Conservation (phyloP, 2,113 vertebrate genomes). For the Nansenia antarctica region DNA sequence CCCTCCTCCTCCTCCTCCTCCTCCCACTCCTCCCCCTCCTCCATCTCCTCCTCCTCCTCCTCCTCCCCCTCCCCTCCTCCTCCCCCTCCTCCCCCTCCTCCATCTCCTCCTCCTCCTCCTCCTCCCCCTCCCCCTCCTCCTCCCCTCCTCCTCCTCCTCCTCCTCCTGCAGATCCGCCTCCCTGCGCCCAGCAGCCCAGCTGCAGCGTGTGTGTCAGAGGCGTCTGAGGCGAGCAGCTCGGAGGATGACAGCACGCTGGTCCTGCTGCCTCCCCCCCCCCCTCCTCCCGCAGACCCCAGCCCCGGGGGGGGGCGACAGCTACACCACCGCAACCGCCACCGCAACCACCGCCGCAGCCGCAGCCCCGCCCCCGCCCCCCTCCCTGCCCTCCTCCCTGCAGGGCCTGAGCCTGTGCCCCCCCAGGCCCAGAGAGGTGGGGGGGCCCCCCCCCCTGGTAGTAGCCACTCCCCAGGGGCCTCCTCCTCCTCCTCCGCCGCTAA, state of each 20-base stretch:
- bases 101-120: neutral
- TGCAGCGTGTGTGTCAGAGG: constrained; percentile 76
- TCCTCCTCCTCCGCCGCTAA: constrained; percentile 73
- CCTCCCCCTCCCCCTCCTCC: neutral
- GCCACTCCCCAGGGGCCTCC: constrained; percentile 77
- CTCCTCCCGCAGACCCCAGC: constrained; percentile 92
- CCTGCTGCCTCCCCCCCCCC: constrained; percentile 78
- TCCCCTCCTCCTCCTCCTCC: neutral
- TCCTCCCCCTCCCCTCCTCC: neutral
- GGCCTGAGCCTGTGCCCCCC: constrained; percentile 84
- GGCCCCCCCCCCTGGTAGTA: no score
- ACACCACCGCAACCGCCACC: constrained; percentile 81
- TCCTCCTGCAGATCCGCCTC: constrained; percentile 81
- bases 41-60: no score
- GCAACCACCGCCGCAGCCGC: constrained; percentile 74
- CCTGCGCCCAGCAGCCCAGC: constrained; percentile 79
- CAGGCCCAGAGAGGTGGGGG: constrained; percentile 81
- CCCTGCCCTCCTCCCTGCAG: constrained; percentile 85
- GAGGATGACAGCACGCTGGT: constrained; percentile 96
- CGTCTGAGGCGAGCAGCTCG: constrained; percentile 83
- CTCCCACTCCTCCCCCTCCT: no score
- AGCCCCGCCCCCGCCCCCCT: constrained; percentile 81
- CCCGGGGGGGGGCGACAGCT: no score
- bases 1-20: neutral
- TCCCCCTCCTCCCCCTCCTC: neutral